Conservation (phyloP, 64 coral and sea anemone genomes). For the Trachythela sp. region DNA sequence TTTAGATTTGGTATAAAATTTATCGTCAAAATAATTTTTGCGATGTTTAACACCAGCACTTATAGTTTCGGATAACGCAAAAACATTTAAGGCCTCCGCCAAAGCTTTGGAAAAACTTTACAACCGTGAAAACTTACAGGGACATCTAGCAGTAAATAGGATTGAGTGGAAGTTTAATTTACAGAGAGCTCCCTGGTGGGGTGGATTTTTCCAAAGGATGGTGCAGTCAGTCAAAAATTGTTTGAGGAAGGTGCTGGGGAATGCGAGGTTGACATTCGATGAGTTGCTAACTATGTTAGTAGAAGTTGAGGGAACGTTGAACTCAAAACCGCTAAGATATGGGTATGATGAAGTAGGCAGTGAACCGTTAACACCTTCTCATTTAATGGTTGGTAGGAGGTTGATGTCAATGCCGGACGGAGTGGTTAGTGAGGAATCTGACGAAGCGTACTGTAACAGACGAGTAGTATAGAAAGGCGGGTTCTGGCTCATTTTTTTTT, state of each 20-base stretch:
- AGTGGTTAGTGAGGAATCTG: neutral
- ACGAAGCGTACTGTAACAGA: neutral
- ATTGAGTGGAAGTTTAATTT: constrained; percentile 18
- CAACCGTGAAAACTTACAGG: neutral
- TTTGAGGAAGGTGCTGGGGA: constrained; percentile 16
- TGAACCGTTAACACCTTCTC: neutral
- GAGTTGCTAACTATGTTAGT: neutral
- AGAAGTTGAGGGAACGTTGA: neutral
- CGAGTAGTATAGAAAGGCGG: too few species aligned
- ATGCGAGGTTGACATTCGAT: neutral
- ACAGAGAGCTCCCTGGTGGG: too few species aligned
- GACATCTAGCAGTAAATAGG: neutral
- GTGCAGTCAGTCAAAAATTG: neutral
- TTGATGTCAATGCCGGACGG: neutral
- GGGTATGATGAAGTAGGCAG: neutral
- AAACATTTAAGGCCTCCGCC: too few species aligned
- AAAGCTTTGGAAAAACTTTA: too few species aligned
- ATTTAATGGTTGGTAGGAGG: neutral
- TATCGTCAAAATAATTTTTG: neutral
- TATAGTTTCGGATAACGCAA: too few species aligned
- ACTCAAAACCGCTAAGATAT: neutral
- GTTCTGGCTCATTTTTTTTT: too few species aligned
- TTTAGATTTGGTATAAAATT: constrained; percentile 17
- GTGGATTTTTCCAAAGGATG: constrained; percentile 11
- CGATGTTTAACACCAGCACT: neutral